These are phyloP conservation scores for rat (Rattus norvegicus) DNA, from an alignment of 2,113 vertebrate genomes.

Conservation along the genomic window DNA sequence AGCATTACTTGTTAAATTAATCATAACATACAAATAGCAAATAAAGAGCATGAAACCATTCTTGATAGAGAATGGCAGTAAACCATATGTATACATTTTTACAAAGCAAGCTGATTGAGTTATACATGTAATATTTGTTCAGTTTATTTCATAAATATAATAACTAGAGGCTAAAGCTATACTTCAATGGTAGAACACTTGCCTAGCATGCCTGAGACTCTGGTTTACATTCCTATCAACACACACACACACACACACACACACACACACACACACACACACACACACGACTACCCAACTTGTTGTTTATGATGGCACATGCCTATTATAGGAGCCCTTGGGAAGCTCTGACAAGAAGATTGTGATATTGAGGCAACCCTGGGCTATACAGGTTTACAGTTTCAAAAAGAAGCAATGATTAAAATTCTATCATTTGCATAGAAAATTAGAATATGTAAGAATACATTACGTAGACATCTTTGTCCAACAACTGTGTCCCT, in stretches of 20 bases:
- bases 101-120: conserved; percentile 43
- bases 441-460: not conserved
- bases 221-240: not conserved
- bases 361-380: not conserved
- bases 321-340: not conserved
- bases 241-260: not conserved
- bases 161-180: conserved; percentile 22
- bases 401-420: not conserved
- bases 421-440: not conserved
- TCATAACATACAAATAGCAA: conserved; percentile 40
- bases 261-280: not conserved
- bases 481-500: not conserved
- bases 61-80: conserved; percentile 38
- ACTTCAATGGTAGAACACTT: not conserved
- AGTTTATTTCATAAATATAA: conserved; percentile 28
- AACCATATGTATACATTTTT: conserved; percentile 49
- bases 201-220: not conserved
- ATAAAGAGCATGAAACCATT: conserved; percentile 63
- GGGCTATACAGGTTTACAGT: not conserved
- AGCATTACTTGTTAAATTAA: conserved; percentile 60
- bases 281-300: not conserved
- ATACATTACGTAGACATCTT: not conserved
- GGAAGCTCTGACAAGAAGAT: not conserved
- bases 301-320: not conserved
- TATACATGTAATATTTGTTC: conserved; percentile 46